A percentile compares a stretch with the other conserved stretches of the same genome.
Evolutionary conservation across 2,888 invertebrate species (phyloP).

Genomic region (Helobdella robusta): DNA sequence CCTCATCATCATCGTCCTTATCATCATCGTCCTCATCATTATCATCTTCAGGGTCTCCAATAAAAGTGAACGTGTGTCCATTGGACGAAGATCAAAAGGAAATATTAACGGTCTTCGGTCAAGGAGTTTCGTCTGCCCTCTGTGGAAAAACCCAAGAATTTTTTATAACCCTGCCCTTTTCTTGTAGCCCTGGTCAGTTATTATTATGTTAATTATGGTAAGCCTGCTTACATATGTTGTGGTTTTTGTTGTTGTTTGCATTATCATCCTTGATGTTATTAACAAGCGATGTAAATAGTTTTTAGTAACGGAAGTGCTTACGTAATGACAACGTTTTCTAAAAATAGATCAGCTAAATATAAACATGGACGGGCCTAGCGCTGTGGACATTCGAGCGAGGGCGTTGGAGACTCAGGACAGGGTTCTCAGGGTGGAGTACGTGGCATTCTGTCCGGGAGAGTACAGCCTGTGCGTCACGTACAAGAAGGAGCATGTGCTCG

Average conservation of each 20-base stretch:
- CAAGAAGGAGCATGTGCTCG: constrained; percentile 84
- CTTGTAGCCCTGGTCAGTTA: too few species aligned
- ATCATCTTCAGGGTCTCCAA: neutral
- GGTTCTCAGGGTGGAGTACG: constrained; percentile 18
- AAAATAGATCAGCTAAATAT: constrained; percentile 3
- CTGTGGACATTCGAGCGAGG: neutral
- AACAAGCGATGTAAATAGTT: too few species aligned
- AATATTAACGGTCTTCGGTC: constrained; percentile 12
- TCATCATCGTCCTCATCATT: neutral
- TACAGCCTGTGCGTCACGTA: constrained; percentile 87
- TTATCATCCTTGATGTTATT: too few species aligned
- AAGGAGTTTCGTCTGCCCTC: neutral
- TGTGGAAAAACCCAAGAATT: constrained; percentile 2
- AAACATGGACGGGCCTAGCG: constrained; percentile 12
- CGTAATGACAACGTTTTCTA: too few species aligned
- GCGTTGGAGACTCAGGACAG: neutral
- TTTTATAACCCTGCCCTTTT: too few species aligned
- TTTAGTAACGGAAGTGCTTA: too few species aligned
- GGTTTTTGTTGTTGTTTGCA: too few species aligned
- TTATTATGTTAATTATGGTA: too few species aligned
- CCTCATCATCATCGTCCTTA: neutral
- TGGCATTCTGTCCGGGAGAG: constrained; percentile 91
- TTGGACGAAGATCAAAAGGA: constrained; percentile 6
- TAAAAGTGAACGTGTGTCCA: neutral
- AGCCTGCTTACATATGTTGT: too few species aligned